Percentiles rank a stretch among this genome's conserved stretches.
Conservation (phyloP, 2,888 invertebrate genomes). For the Rhamnusium bicolor region DNA sequence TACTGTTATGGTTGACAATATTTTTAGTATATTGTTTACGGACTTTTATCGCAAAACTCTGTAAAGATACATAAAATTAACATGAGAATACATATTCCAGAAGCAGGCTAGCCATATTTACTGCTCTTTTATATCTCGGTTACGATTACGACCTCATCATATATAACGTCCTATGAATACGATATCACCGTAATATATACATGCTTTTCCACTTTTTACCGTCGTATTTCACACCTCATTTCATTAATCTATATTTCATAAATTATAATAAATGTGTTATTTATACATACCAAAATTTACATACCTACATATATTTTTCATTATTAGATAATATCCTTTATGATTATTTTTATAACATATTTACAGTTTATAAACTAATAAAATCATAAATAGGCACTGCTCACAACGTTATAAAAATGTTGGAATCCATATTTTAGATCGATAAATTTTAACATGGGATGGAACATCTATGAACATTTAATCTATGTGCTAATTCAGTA, state of each 20-base stretch:
- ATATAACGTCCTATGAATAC: constrained; percentile 67
- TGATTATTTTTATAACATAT: background rate
- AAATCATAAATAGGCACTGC: too few relatives aligned
- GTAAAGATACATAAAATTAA: constrained; percentile 62
- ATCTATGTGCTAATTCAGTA: too few relatives aligned
- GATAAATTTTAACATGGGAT: too few relatives aligned
- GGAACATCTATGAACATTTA: too few relatives aligned
- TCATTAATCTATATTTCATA: constrained; percentile 49
- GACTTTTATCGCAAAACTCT: constrained; percentile 34
- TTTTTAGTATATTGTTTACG: constrained; percentile 19
- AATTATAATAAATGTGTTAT: constrained; percentile 41
- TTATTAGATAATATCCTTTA: background rate
- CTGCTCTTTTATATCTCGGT: constrained; percentile 67
- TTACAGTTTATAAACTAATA: too few relatives aligned
- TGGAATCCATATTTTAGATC: too few relatives aligned
- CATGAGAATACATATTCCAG: constrained; percentile 66
- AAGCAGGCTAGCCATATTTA: constrained; percentile 65
- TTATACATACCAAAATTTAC: background rate
- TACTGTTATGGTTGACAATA: background rate
- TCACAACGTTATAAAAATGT: too few relatives aligned
- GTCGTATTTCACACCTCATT: constrained; percentile 56
- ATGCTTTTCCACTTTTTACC: constrained; percentile 67
- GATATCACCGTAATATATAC: constrained; percentile 62
- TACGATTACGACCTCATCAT: constrained; percentile 66
- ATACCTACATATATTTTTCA: background rate